Conservation (phyloP, 2,888 invertebrate species). For the Brachylomia viminalis region DNA sequence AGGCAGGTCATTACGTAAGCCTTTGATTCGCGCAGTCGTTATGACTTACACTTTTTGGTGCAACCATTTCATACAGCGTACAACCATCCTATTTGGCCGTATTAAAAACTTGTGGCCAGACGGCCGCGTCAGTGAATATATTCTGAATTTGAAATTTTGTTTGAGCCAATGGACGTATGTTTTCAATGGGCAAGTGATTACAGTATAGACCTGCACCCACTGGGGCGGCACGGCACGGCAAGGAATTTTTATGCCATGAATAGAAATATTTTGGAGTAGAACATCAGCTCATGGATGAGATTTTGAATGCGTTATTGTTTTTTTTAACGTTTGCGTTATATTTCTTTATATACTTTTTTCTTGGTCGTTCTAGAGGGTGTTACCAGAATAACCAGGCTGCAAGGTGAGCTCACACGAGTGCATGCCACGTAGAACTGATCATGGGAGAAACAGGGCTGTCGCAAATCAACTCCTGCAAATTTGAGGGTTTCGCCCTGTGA, state of each 20-base stretch:
- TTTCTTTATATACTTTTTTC: too few relatives aligned
- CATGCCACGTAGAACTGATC: too few relatives aligned
- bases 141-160: conserved; percentile 86
- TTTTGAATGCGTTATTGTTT: too few relatives aligned
- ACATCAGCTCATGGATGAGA: too few relatives aligned
- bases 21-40: conserved; percentile 85
- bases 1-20: conserved; percentile 82
- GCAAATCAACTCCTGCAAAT: too few relatives aligned
- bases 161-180: conserved; percentile 78
- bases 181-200: conserved; percentile 74
- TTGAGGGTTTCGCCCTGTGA: too few relatives aligned
- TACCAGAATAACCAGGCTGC: too few relatives aligned
- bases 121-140: conserved; percentile 78
- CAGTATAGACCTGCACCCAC: conserved; percentile 33
- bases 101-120: conserved; percentile 90
- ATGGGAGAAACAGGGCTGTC: too few relatives aligned
- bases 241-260: not conserved
- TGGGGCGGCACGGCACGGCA: not conserved
- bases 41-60: conserved; percentile 86
- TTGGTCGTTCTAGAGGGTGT: too few relatives aligned
- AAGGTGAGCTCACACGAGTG: too few relatives aligned
- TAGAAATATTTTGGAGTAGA: too few relatives aligned
- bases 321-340: too few relatives aligned
- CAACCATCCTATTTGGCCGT: conserved; percentile 85
- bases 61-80: conserved; percentile 73